Conservation (phyloP, 1,140 invertebrate species). For the Heliconius himera region DNA sequence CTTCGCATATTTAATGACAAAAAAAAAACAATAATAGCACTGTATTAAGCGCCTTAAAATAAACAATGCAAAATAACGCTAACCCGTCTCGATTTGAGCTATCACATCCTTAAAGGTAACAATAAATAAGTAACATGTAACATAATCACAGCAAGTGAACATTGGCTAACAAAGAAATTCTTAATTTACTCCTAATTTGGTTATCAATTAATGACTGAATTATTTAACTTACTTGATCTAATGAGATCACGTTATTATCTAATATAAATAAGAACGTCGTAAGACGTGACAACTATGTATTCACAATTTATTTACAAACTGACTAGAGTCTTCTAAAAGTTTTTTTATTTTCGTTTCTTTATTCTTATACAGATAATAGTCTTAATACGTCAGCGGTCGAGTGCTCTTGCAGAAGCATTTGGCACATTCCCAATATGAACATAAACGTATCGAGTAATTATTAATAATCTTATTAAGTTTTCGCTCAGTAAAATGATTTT, state of each 20-base stretch:
- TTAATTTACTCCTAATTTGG: conserved; percentile 75
- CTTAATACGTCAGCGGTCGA: conserved; percentile 65
- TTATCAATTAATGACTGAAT: conserved; percentile 79
- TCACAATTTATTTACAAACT: conserved; percentile 80
- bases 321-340: conserved; percentile 77
- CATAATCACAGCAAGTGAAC: conserved; percentile 80
- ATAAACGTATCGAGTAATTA: conserved; percentile 36
- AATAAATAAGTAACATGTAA: conserved; percentile 80
- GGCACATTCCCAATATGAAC: conserved; percentile 74
- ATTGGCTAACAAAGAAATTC: conserved; percentile 80
- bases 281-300: conserved; percentile 76
- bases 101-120: conserved; percentile 78
- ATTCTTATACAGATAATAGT: conserved; percentile 66
- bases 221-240: conserved; percentile 78
- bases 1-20: conserved; percentile 49
- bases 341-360: conserved; percentile 67
- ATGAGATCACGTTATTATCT: conserved; percentile 78
- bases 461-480: conserved; percentile 41
- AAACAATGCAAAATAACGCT: conserved; percentile 73
- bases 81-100: conserved; percentile 68
- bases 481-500: conserved; percentile 44
- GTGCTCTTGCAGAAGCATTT: conserved; percentile 69
- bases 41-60: conserved; percentile 61
- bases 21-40: conserved; percentile 62
- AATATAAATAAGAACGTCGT: conserved; percentile 76